Conservation (phyloP, 2,797 vertebrate species). For the Dermochelys coriacea region DNA sequence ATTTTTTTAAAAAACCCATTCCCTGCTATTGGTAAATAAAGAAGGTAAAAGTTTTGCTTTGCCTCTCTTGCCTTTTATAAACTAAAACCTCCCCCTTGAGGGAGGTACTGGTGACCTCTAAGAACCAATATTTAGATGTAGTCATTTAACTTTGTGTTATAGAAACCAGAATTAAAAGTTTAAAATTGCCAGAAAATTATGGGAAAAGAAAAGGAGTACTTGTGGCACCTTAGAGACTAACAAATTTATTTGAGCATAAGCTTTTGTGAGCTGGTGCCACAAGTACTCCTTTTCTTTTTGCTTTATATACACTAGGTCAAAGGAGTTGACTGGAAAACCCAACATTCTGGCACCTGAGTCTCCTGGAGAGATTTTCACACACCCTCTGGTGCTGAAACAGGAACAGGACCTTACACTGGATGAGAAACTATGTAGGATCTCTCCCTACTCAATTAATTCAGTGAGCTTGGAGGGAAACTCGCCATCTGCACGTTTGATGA, state of each 20-base stretch:
- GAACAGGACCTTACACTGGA: background rate
- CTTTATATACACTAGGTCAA: constrained; percentile 9
- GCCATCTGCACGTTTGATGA: constrained; percentile 74
- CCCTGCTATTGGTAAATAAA: background rate
- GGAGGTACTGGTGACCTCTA: constrained; percentile 51
- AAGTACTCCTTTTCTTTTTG: too few species aligned
- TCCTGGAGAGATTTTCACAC: constrained; percentile 74
- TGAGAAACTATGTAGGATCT: constrained; percentile 37
- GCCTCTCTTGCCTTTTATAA: constrained; percentile 38
- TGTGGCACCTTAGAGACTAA: too few species aligned
- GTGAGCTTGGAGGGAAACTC: constrained; percentile 34
- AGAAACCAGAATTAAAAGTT: constrained; percentile 48
- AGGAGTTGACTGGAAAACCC: constrained; percentile 44
- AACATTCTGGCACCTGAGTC: constrained; percentile 38
- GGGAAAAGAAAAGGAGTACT: too few species aligned
- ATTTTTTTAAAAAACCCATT: constrained; percentile 28
- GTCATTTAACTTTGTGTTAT: constrained; percentile 43
- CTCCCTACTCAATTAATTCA: constrained; percentile 38
- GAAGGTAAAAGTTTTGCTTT: constrained; percentile 40
- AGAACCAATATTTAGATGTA: constrained; percentile 43
- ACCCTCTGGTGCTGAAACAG: constrained; percentile 48
- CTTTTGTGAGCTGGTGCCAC: too few species aligned
- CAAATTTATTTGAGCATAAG: too few species aligned
- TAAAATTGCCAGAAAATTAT: constrained; percentile 33
- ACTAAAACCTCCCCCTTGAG: constrained; percentile 45